These are phyloP conservation scores for Nemopilema nomurai DNA, from an alignment of 30 jellyfish, hydroid and myxozoan species.

Conservation along the genomic window DNA sequence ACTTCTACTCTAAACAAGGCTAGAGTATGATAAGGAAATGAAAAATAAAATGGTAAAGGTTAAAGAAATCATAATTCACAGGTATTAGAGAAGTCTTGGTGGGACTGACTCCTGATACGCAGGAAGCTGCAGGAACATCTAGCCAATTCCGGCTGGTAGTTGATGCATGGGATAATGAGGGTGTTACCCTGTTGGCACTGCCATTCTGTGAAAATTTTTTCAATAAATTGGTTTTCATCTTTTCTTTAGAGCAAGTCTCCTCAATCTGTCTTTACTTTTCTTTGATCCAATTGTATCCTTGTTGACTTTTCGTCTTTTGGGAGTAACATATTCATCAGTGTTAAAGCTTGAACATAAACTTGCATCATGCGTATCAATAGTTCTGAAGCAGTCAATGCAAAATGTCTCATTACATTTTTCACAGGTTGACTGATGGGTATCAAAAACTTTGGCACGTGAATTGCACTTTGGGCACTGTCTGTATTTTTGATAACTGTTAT, in stretches of 20 bases:
- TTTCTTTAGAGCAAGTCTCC: constrained; percentile 27
- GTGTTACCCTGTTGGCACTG: too few species aligned
- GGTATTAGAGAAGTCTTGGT: too few species aligned
- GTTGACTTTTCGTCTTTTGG: constrained; percentile 21
- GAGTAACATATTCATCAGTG: neutral
- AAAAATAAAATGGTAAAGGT: too few species aligned
- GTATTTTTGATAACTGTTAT: neutral
- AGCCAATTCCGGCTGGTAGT: too few species aligned
- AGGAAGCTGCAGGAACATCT: too few species aligned
- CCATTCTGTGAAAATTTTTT: too few species aligned
- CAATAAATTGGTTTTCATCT: neutral
- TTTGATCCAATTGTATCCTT: constrained; percentile 28
- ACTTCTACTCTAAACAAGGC: too few species aligned
- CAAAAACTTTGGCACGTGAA: constrained; percentile 50
- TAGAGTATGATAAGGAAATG: too few species aligned
- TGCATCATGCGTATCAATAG: constrained; percentile 7
- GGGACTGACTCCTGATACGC: too few species aligned
- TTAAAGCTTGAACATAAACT: constrained; percentile 14
- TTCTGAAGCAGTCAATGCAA: constrained; percentile 44
- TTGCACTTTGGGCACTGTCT: constrained; percentile 61
- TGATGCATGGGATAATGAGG: too few species aligned
- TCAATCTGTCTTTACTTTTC: constrained; percentile 35
- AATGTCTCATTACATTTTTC: constrained; percentile 21
- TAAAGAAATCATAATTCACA: too few species aligned
- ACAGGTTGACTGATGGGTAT: constrained; percentile 22